Base-by-base conservation (phyloP, 2,888 invertebrate genomes). In the Plebejus argus region DNA sequence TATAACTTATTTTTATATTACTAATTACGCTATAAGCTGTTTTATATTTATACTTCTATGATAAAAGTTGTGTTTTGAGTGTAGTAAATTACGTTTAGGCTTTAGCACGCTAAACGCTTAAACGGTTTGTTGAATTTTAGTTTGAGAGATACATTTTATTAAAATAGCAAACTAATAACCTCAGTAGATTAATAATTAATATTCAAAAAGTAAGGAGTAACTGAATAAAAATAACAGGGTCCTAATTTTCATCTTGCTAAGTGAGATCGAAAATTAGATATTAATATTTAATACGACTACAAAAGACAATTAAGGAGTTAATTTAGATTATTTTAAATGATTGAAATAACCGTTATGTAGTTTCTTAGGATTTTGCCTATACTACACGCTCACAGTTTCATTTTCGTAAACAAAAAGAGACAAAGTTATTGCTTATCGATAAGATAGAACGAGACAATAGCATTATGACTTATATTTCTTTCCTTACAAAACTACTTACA, bases 361-460 rank as follows among this genome's bases (percentile, higher is more conserved):
- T 77, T 83, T 90, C 87, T 84, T 72, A 72, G 78, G 79, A 82
- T 86, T 85, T 81, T 76, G 77, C 85, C 75, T 92, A 83, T 91
- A 89, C 92, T 92, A 80, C 82, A 79, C 76, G 85, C 83, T 86
- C 86, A 88, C 87, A 85, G 87, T 89, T 90, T 90, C 90, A 89
- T 89, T 88, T 88, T 89, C 88, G 89, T 90, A 90, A 91, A 91
- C 87, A 91, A 90, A 92, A 83, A 84, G 92, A 88, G 92, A 93
- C 85, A 84, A 82, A 83, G 82, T 81, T 89, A 92, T 87, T 80
- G 86, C 84, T 87, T 88, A 86, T 86, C 86, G 85, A 84, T 85
- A 79, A 82, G 81, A 78, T 81, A 85, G 88, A 91, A 84, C 77
- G 89, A 87, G 91, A 91, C 81, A 82, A 82, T 80, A 81, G 81